A percentile compares a stretch with the other conserved stretches of the same genome.
phyloP scores from a whole-genome alignment of 2,888 invertebrate genomes.

The Epistrophe eligans region DNA sequence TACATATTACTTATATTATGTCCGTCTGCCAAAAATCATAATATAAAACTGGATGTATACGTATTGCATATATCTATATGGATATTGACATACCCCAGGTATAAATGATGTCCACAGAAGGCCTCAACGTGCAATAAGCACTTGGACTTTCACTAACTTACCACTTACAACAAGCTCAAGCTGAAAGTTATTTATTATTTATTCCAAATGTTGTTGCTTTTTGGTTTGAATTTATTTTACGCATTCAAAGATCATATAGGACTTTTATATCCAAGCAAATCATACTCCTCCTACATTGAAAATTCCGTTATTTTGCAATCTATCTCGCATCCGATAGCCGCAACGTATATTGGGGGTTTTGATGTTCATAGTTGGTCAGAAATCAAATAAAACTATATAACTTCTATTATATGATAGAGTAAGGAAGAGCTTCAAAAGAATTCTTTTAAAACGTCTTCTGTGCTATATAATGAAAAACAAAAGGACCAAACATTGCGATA shows the following conservation, averaged over 20 bases:
- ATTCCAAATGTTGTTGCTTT: constrained; percentile 38
- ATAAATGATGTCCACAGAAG: not conserved
- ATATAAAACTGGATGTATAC: constrained; percentile 4
- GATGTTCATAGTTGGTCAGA: not conserved
- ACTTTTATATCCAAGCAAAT: constrained; percentile 8
- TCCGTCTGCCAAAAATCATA: constrained; percentile 25
- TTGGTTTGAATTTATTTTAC: constrained; percentile 27
- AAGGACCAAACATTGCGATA: too few species aligned
- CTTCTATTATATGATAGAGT: too few species aligned
- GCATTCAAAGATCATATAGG: constrained; percentile 42
- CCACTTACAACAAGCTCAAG: constrained; percentile 19
- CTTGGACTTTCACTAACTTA: constrained; percentile 68
- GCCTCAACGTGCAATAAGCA: constrained; percentile 22
- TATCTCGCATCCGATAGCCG: constrained; percentile 28
- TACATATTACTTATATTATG: not conserved
- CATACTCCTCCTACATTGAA: constrained; percentile 5
- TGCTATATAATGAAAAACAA: too few species aligned
- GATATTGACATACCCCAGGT: not conserved
- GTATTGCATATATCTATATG: not conserved
- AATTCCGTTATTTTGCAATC: not conserved
- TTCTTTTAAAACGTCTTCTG: too few species aligned
- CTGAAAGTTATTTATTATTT: constrained; percentile 54
- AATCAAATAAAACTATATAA: not conserved
- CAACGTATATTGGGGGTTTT: not conserved
- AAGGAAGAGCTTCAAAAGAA: too few species aligned